Base-by-base conservation (phyloP, 2,888 invertebrate genomes). In the Lumbricus terrestris region DNA sequence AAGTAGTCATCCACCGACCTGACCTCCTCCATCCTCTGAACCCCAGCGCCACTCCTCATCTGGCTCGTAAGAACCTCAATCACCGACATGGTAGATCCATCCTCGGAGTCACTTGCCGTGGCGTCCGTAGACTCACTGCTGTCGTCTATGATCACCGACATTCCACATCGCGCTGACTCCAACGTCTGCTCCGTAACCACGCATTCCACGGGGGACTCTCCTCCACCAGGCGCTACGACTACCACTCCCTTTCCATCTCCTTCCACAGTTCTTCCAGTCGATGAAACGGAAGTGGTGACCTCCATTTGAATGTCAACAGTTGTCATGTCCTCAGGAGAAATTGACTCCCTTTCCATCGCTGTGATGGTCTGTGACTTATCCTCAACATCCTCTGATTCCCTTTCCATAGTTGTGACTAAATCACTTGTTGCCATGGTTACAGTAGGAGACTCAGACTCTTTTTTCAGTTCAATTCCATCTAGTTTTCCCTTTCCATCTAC, bases 1-100 rank as follows among this genome's bases (percentile, higher is more conserved):
- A 85, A 85, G 37, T 85, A 85, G 5, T 85, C 85, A 29, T 85
- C 85, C 35, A 85, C 85, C 34, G 85, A 85, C 29, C 85, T 85
- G 85, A 85, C 69, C 40, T 11, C 40, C 35, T 35, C 69, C 35
- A 35, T 18, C 85, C 16, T 85, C 35, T 18, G 85, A 37, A 34
- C 20, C 0, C 35, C 34, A 34, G 23, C 23, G 4, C 35, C 37
- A 37, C 35, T 37, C 8, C 35, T n/a, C n/a, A n/a, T 37, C 35
- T 37, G 35, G 6, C 35, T 34, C 35, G 82, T 82, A 5, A 42
- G 42, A 11, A 85, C 85, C 37, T 85, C 85, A 23, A 85, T 35
- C 35, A 85, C 85, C 35, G 85, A 85, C 85, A 85, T 29, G 20
- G 85, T 37, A 2, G 85, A 85, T 6, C 85, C 37, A 37, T 85